phyloP scores from a whole-genome alignment of 2,797 vertebrate species.

The Macrochelys suwanniensis region DNA sequence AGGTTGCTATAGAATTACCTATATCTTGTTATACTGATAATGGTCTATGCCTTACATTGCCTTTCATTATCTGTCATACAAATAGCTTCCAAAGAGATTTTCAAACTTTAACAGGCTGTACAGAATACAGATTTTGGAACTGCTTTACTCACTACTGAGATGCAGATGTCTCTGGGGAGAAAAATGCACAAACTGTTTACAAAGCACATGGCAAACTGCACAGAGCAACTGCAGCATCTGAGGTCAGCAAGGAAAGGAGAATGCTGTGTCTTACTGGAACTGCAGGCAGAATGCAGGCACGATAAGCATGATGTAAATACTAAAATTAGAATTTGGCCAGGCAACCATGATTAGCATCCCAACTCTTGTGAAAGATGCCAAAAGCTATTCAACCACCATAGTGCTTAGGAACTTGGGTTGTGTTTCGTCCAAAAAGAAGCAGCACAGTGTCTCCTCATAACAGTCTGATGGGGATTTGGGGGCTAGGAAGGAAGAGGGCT shows the following conservation, averaged over 20 bases:
- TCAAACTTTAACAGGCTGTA: background rate
- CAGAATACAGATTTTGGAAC: background rate
- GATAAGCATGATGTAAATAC: background rate
- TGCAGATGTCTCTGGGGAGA: background rate
- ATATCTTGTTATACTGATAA: background rate
- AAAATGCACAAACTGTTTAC: background rate
- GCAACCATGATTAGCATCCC: too few species aligned
- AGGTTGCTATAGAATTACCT: background rate
- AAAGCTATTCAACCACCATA: too few species aligned
- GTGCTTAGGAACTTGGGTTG: too few species aligned
- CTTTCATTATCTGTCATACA: background rate
- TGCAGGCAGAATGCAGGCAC: background rate
- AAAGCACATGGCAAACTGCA: background rate
- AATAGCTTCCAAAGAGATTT: background rate
- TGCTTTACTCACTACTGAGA: accelerated
- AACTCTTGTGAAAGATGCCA: too few species aligned
- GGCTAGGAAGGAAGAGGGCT: too few species aligned
- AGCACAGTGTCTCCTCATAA: too few species aligned
- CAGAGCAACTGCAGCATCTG: background rate
- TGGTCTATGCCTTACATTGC: background rate
- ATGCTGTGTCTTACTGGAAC: background rate
- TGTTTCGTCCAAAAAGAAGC: too few species aligned
- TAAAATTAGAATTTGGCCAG: too few species aligned
- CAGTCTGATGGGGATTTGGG: too few species aligned
- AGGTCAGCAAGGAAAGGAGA: background rate